Base-by-base conservation (phyloP, 1,140 invertebrate species). In the Oreohelix idahoensis region DNA sequence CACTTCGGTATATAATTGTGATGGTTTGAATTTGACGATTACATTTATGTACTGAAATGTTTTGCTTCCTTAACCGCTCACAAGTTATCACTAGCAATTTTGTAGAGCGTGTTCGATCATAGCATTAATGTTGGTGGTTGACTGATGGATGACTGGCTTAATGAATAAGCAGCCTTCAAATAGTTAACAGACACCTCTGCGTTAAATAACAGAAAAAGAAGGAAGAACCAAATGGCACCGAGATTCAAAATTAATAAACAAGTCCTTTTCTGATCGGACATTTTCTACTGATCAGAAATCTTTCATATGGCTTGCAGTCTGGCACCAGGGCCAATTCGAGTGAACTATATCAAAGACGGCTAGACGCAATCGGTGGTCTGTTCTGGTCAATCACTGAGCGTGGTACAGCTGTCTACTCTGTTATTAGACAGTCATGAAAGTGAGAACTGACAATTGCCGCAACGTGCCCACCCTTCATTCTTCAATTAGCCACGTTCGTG, bases 281-380 rank as follows among this genome's bases (percentile, higher is more conserved):
- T 11, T 58, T 20, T 20, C 53, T 58, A 20, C 4, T 58, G 53
- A n/a, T 20, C 53, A 23, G 53, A 58, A 58, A n/a, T 58, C 45
- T n/a, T 58, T 53, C 49, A 53, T 76, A 1, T 51, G 1, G 5
- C 45, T 29, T 26, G 1, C 45, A 53, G 8, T n/a, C 42, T 53
- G n/a, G 13, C 45, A 66, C 53, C 0, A 4, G 5, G 58, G 20
- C 77, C 77, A 79, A 5, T 66, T 35, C 4, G 15, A 66, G 29
- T 66, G 32, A 36, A 66, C 49, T 4, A 35, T 39, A 79, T 79
- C 77, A 66, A 79, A 79, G 29, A 35, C 32, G 13, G 77, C 53
- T 20, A 79, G 77, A 79, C 42, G 77, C 77, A 79, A 79, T 79
- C 77, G 35, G 53, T 1, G 58, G 4, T 53, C 20, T 79, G 77